Conservation (phyloP, 2,888 invertebrate genomes). For the Eledone cirrhosa region DNA sequence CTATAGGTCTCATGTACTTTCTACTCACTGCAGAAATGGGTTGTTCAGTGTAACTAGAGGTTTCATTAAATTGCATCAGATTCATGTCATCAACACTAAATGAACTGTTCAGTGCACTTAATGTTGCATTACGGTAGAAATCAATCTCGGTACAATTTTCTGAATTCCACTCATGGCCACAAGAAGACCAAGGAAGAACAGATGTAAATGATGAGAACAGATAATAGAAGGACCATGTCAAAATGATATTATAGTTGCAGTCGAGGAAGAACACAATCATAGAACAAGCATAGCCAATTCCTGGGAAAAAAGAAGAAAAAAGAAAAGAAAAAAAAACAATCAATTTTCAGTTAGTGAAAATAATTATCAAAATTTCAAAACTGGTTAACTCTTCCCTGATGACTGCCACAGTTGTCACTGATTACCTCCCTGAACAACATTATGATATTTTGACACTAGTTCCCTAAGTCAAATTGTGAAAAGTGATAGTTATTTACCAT, state of each 20-base stretch:
- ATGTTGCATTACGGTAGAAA: not conserved
- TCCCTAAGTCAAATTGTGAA: too few relatives aligned
- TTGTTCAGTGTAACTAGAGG: not conserved
- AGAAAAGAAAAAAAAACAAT: not conserved
- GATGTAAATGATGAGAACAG: conserved; percentile 76
- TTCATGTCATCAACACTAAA: not conserved
- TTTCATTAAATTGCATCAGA: not conserved
- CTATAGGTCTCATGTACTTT: not conserved
- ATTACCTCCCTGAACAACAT: too few relatives aligned
- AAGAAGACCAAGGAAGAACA: conserved; percentile 81
- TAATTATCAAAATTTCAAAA: too few relatives aligned
- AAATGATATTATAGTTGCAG: conserved; percentile 76
- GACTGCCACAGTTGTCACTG: too few relatives aligned
- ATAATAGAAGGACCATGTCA: conserved; percentile 84
- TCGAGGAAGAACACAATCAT: conserved; percentile 66
- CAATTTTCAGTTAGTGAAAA: too few relatives aligned
- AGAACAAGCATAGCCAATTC: conserved; percentile 63
- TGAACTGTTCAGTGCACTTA: not conserved
- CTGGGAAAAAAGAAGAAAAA: conserved; percentile 74
- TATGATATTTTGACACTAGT: too few relatives aligned
- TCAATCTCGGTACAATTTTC: conserved; percentile 62
- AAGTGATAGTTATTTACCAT: too few relatives aligned
- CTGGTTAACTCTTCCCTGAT: too few relatives aligned
- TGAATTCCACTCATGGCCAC: conserved; percentile 84
- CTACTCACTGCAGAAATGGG: not conserved